These are phyloP conservation scores for Lasioglossum pauxillum DNA, from an alignment of 2,888 invertebrate species.

Conservation along the genomic window DNA sequence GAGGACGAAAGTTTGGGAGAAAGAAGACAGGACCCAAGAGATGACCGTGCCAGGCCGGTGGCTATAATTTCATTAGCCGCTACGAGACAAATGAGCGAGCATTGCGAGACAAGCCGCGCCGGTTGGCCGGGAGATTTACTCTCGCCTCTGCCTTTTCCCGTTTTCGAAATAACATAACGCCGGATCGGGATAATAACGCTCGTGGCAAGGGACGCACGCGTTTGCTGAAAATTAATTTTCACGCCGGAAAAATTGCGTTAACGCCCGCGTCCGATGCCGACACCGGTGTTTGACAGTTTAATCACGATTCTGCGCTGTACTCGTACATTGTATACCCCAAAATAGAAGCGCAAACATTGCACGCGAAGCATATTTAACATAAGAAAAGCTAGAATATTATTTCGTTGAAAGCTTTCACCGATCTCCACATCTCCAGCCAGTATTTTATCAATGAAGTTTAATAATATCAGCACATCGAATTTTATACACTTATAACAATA, in stretches of 20 bases:
- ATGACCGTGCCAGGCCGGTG: conserved; percentile 78
- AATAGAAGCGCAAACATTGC: not conserved
- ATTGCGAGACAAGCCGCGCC: conserved; percentile 81
- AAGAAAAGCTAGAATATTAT: not conserved
- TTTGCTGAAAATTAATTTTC: conserved; percentile 56
- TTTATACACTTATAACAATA: too few species aligned
- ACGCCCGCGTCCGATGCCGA: not conserved
- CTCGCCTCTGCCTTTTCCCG: conserved; percentile 38
- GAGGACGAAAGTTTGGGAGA: conserved; percentile 51
- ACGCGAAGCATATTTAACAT: not conserved
- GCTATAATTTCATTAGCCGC: conserved; percentile 87
- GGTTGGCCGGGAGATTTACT: conserved; percentile 82
- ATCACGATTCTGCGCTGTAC: not conserved
- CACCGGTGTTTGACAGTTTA: not conserved
- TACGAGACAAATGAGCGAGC: conserved; percentile 86
- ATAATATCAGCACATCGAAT: not conserved
- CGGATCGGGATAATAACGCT: conserved; percentile 55
- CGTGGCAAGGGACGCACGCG: conserved; percentile 35
- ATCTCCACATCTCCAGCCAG: not conserved
- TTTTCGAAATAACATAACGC: conserved; percentile 58
- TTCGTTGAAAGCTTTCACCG: not conserved
- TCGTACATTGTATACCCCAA: not conserved
- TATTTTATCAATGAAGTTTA: not conserved
- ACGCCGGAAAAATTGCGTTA: conserved; percentile 44
- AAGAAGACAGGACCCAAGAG: conserved; percentile 69